Evolutionary conservation across 2,888 invertebrate species (phyloP), one percentile per base, ranked within the genome.

Genomic region (Brenthis ino): DNA sequence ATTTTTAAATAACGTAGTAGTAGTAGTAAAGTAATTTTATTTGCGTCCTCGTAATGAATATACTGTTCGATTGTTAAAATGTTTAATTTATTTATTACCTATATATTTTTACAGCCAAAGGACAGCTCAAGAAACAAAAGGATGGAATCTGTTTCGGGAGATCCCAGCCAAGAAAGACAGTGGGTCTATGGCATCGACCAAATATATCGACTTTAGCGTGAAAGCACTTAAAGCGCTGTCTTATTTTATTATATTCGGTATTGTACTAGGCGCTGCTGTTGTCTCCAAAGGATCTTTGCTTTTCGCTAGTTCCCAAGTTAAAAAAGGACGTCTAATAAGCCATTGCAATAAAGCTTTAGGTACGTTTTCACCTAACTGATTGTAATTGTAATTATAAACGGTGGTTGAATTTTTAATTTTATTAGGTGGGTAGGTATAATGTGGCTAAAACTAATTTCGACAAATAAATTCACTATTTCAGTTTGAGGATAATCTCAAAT

Each of bases 141-240:
- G 95, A 90, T 98, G 98, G 98, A 96, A 98, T 81, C 93, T 95
- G 14, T 98, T 98, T 85, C 94, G 96, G 79, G 95, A 96, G 77
- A 93, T 95, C 12, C 96, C 96, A 0, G 93, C 95, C 64, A 94
- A 95, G 82, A 93, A 94, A 71, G 94, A 95, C 72, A 94, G 94
- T 51, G 96, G 96, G 54, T 96, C 97, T 1, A 95, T 95, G 90
- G 94, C 93, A 16, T 93, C 94, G 55, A 93, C 93, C 0, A 93
- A 91, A 74, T 95, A 94, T 85, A 89, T 96, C 64, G 94, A 95
- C 58, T 79, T 89, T 65, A 89, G 94, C 57, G 93, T 96, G 16
- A 95, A 95, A 81, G 68, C 94, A 8, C 86, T 96, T 37, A 97
- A 96, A 87, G 78, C 96, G 2, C 75, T 96, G 54, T 95, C 96